Percentiles rank a stretch among this genome's conserved stretches.
phyloP scores from a whole-genome alignment of 2,888 invertebrate genomes.

The Bugula neritina region DNA sequence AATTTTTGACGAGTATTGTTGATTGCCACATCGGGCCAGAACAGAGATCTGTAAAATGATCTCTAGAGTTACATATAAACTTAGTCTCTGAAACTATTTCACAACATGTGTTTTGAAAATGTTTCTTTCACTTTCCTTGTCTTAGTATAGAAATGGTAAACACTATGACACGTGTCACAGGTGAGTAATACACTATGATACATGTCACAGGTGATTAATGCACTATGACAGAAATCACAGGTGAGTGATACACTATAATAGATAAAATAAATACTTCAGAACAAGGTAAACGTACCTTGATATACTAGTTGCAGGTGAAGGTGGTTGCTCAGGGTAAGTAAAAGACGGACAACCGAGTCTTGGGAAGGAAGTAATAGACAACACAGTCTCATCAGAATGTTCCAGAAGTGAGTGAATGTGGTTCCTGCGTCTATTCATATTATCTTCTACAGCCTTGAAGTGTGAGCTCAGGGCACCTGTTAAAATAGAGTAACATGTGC shows the following conservation, averaged over 20 bases:
- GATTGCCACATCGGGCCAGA: slow-evolving; percentile 91
- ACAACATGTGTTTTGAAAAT: too few relatives aligned
- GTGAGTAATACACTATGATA: too few relatives aligned
- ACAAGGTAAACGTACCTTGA: slow-evolving; percentile 5
- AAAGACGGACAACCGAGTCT: slow-evolving; percentile 58
- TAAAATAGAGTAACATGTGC: not conserved
- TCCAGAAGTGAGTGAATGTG: slow-evolving; percentile 69
- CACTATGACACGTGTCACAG: too few relatives aligned
- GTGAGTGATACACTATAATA: too few relatives aligned
- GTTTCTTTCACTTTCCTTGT: too few relatives aligned
- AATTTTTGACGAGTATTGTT: slow-evolving; percentile 93
- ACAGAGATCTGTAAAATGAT: slow-evolving; percentile 61
- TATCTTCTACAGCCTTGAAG: slow-evolving; percentile 95
- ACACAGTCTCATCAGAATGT: slow-evolving; percentile 57
- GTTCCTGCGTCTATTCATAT: slow-evolving; percentile 78
- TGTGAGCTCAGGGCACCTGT: slow-evolving; percentile 78
- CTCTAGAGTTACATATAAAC: too few relatives aligned
- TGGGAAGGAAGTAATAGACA: slow-evolving; percentile 89
- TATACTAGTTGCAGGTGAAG: not conserved
- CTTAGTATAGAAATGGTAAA: too few relatives aligned
- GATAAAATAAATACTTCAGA: too few relatives aligned
- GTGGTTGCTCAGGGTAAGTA: not conserved
- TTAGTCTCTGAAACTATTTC: too few relatives aligned
- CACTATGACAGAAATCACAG: too few relatives aligned
- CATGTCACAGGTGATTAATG: too few relatives aligned